Percentiles rank a stretch among this genome's conserved stretches.
Evolutionary conservation across 2,888 invertebrate species (phyloP).

Genomic region (Panzeria rudis): DNA sequence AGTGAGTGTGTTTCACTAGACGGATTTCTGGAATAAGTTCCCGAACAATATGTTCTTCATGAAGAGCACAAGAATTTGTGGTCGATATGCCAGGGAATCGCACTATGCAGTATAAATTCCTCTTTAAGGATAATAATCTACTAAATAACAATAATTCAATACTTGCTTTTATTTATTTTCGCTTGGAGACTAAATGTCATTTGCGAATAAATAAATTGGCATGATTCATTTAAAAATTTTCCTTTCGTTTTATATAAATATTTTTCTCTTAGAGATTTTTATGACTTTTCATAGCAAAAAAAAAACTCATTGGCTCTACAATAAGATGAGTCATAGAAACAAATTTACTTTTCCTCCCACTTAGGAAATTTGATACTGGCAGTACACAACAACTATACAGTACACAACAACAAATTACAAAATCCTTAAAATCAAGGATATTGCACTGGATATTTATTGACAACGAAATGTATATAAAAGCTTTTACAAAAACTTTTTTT

Average conservation of each 20-base stretch:
- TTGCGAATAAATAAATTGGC: background rate
- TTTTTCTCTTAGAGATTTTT: background rate
- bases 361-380: conserved; percentile 21
- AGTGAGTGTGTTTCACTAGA: too few relatives aligned
- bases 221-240: conserved; percentile 20
- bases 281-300: background rate
- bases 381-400: background rate
- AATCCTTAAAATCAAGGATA: background rate
- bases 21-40: too few relatives aligned
- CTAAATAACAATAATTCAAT: too few relatives aligned
- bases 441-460: background rate
- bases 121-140: too few relatives aligned
- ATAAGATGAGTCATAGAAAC: background rate
- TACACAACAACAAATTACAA: background rate
- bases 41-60: too few relatives aligned
- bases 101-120: too few relatives aligned
- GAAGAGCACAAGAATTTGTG: too few relatives aligned
- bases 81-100: too few relatives aligned
- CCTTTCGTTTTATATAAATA: background rate
- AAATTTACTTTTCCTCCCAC: background rate
- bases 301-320: background rate
- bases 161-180: background rate
- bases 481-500: background rate
- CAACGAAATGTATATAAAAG: background rate
- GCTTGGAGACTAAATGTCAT: conserved; percentile 6